Evolutionary conservation across 2,113 vertebrate species (phyloP).

Genomic region (Notechis scutatus): DNA sequence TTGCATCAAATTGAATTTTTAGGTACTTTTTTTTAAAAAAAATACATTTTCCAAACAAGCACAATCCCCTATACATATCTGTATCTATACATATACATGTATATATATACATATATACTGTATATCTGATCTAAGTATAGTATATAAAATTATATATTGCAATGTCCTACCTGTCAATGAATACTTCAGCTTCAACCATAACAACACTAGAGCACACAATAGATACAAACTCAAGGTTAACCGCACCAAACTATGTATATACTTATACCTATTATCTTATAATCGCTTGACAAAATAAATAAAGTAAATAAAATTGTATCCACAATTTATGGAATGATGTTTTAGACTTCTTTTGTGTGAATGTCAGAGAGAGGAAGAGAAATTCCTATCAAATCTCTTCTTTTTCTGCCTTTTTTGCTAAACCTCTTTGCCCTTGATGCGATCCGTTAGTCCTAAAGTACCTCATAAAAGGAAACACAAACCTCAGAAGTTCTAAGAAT

Average conservation of each 20-base stretch:
- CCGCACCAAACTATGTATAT: no score
- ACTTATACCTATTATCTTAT: no score
- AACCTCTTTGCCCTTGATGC: not conserved
- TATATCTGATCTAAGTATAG: no score
- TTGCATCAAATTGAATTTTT: not conserved
- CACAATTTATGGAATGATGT: not conserved
- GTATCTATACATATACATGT: no score
- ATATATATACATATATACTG: no score
- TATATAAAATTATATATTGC: no score
- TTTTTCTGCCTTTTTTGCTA: not conserved
- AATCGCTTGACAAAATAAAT: no score
- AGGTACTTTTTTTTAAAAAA: not conserved
- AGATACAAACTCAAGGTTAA: no score
- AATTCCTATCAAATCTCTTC: not conserved
- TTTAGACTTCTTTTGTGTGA: not conserved
- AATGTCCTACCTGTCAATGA: no score
- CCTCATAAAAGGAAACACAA: not conserved
- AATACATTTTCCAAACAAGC: not conserved
- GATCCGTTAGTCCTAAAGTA: not conserved
- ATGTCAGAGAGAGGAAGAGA: not conserved
- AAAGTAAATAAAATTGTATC: not conserved
- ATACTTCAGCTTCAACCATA: no score
- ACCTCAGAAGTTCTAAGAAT: not conserved
- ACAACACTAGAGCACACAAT: no score
- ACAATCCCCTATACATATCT: not conserved